A percentile compares a stretch with the other conserved stretches of the same genome.
Conservation (phyloP, 2,113 vertebrate genomes). For the Glareola pratincola region DNA sequence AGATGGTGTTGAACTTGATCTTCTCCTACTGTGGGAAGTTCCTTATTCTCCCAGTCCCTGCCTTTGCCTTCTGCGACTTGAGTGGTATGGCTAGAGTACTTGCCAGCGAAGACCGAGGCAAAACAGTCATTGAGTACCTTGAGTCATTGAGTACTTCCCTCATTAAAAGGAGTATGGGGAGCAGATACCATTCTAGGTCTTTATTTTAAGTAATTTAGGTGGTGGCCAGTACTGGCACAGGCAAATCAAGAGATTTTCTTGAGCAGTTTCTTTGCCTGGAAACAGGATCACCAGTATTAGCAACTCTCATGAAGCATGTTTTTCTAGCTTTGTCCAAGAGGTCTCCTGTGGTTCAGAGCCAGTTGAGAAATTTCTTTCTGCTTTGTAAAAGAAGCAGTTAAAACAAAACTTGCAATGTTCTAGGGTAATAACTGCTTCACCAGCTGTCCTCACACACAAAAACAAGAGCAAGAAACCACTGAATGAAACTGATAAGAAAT, state of each 20-base stretch:
- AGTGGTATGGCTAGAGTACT: too few relatives aligned
- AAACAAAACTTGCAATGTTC: not conserved
- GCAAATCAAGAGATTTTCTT: not conserved
- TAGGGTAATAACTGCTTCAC: not conserved
- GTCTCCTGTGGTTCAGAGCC: not conserved
- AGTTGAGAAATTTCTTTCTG: not conserved
- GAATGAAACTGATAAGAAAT: not conserved
- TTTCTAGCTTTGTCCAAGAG: not conserved
- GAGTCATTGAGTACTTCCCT: not conserved
- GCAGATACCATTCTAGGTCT: fast-evolving
- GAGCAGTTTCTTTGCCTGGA: not conserved
- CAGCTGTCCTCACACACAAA: not conserved
- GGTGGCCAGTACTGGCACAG: not conserved
- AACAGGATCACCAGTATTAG: not conserved
- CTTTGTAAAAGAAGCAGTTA: not conserved
- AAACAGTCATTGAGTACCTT: not conserved
- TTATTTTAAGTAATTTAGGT: not conserved
- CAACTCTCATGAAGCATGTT: not conserved
- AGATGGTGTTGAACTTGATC: too few relatives aligned
- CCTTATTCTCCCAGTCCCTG: too few relatives aligned
- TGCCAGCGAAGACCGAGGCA: not conserved
- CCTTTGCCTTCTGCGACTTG: too few relatives aligned
- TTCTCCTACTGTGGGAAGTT: too few relatives aligned
- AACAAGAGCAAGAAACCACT: not conserved
- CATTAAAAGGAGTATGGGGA: not conserved